These are phyloP conservation scores for Lingula anatina DNA, from an alignment of 2,888 invertebrate species.

Conservation along the genomic window DNA sequence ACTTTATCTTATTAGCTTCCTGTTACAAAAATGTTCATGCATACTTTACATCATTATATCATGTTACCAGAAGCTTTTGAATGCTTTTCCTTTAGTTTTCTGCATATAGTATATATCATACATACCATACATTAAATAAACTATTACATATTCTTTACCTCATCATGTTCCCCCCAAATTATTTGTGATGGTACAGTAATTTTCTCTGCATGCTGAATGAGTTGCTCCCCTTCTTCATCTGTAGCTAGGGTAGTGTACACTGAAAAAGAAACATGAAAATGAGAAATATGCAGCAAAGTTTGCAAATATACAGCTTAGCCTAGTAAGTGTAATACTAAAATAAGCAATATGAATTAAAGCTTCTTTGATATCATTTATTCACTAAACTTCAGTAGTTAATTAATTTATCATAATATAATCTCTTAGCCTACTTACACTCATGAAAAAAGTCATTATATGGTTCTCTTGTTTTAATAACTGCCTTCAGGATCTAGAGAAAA, in stretches of 20 bases:
- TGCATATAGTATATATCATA: too few species aligned
- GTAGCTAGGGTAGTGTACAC: constrained; percentile 6
- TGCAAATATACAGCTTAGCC: not conserved
- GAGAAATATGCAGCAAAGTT: not conserved
- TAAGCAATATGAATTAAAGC: too few species aligned
- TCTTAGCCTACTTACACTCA: constrained; percentile 24
- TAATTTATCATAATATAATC: not conserved
- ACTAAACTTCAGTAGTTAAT: not conserved
- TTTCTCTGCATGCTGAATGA: not conserved
- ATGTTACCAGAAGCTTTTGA: too few species aligned
- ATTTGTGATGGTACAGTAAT: constrained; percentile 33
- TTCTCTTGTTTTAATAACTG: constrained; percentile 29
- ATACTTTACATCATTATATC: too few species aligned
- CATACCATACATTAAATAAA: too few species aligned
- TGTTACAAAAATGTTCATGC: too few species aligned
- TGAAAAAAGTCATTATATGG: constrained; percentile 30
- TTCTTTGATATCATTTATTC: too few species aligned
- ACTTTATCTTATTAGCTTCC: too few species aligned
- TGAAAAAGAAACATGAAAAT: constrained; percentile 2
- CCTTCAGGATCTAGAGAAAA: constrained; percentile 32
- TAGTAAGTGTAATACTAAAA: too few species aligned
- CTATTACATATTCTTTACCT: constrained; percentile 28
- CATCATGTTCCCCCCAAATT: constrained; percentile 39
- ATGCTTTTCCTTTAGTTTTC: too few species aligned
- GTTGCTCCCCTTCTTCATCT: not conserved